phyloP scores from a whole-genome alignment of 2,888 invertebrate species.

The Leucoma salicis region DNA sequence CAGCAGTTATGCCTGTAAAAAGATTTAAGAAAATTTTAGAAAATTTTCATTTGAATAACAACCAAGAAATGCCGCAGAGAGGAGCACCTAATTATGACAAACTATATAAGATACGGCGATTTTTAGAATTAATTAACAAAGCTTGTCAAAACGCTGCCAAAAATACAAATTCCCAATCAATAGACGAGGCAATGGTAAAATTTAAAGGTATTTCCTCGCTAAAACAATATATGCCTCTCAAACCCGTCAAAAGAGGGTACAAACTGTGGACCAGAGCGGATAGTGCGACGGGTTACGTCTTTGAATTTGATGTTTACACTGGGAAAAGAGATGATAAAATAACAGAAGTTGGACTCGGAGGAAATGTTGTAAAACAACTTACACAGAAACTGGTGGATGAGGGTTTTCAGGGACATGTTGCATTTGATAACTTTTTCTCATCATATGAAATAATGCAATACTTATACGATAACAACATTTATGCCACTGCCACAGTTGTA shows the following conservation, averaged over 20 bases:
- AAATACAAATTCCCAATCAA: background rate
- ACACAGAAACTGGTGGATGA: constrained; percentile 12
- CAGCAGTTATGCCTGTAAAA: constrained; percentile 7
- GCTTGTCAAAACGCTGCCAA: constrained; percentile 1
- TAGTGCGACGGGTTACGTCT: constrained; percentile 12
- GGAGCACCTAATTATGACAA: constrained; percentile 6
- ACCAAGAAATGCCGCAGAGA: constrained; percentile 3
- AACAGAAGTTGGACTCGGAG: constrained; percentile 16
- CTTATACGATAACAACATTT: constrained; percentile 10
- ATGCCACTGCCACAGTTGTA: constrained; percentile 9
- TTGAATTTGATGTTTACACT: constrained; percentile 13
- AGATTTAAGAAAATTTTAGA: constrained; percentile 15
- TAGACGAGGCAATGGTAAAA: background rate
- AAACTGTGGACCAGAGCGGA: constrained; percentile 13
- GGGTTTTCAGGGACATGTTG: constrained; percentile 8
- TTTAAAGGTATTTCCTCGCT: constrained; percentile 4
- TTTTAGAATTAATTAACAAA: background rate
- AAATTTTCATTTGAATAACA: constrained; percentile 14
- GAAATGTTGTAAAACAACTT: constrained; percentile 14
- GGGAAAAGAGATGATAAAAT: constrained; percentile 12
- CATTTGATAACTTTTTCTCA: constrained; percentile 13
- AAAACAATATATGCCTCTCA: constrained; percentile 13
- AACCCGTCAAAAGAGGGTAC: constrained; percentile 13
- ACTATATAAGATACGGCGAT: constrained; percentile 8
- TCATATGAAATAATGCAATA: constrained; percentile 9